Conservation (phyloP, 2,888 invertebrate species). For the Volucella zonaria region DNA sequence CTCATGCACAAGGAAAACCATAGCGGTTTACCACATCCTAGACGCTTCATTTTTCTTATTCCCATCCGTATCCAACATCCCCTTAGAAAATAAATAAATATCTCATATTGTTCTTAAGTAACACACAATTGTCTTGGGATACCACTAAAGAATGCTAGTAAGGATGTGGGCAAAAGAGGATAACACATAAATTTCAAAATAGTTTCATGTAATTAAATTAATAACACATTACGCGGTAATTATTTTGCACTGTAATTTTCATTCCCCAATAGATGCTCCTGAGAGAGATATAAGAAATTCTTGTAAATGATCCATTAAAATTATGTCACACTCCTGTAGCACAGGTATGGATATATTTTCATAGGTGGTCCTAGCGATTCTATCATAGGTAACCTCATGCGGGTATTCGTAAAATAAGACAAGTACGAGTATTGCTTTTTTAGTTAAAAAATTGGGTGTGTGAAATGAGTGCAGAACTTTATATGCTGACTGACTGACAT, state of each 20-base stretch:
- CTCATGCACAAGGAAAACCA: conserved; percentile 32
- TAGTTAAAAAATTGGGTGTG: no score
- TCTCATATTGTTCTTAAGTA: conserved; percentile 46
- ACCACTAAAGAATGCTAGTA: neutral
- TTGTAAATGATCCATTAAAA: neutral
- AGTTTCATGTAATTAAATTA: conserved; percentile 51
- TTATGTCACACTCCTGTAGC: neutral
- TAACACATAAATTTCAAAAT: conserved; percentile 10
- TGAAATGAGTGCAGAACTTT: no score
- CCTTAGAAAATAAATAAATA: conserved; percentile 51
- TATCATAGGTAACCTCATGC: no score
- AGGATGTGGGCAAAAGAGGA: neutral
- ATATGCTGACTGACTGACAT: no score
- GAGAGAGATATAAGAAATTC: neutral
- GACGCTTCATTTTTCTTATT: conserved; percentile 4
- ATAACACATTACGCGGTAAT: conserved; percentile 40
- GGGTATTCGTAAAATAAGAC: no score
- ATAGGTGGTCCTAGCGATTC: neutral
- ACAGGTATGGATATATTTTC: neutral
- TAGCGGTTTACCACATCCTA: conserved; percentile 1
- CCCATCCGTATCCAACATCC: neutral
- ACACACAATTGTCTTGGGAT: conserved; percentile 15
- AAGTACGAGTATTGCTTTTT: no score
- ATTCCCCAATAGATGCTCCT: neutral
- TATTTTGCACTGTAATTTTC: conserved; percentile 8